phyloP scores from a whole-genome alignment of 2,888 invertebrate species.

The Lepetodrilus schrolli region DNA sequence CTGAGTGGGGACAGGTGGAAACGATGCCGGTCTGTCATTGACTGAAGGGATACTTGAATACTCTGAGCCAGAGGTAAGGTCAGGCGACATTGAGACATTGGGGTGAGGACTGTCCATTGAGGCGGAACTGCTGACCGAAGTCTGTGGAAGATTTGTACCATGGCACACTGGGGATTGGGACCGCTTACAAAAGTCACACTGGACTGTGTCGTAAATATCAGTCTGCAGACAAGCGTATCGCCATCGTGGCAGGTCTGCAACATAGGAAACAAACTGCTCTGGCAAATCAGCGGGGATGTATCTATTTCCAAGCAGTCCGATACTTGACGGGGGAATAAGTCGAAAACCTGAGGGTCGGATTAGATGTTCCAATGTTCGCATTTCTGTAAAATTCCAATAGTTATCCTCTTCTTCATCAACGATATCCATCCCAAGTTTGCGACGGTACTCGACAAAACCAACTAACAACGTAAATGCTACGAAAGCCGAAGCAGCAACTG shows the following conservation, averaged over 20 bases:
- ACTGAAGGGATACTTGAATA: no score
- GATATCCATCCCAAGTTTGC: slow-evolving; percentile 34
- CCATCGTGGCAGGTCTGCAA: slow-evolving; percentile 77
- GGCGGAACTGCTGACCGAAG: background rate
- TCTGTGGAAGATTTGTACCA: background rate
- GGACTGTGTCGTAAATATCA: background rate
- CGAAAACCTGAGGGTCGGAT: no score
- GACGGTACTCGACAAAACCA: slow-evolving; percentile 46
- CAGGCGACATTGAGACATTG: background rate
- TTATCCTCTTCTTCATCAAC: slow-evolving; percentile 50
- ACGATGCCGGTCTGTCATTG: no score
- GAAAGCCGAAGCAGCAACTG: slow-evolving; percentile 60
- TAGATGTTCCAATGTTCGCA: slow-evolving; percentile 60
- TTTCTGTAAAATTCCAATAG: slow-evolving; percentile 75
- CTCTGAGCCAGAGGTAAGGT: background rate
- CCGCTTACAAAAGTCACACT: background rate
- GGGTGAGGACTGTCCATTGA: background rate
- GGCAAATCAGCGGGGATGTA: background rate
- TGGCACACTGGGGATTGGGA: background rate
- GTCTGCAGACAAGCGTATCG: slow-evolving; percentile 53
- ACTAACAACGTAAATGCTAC: slow-evolving; percentile 57
- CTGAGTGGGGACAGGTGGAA: background rate
- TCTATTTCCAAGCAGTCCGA: no score
- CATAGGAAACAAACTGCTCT: slow-evolving; percentile 72
- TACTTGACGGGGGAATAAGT: background rate